Conservation (phyloP, 2,888 invertebrate species). For the Spicauda simplicius region DNA sequence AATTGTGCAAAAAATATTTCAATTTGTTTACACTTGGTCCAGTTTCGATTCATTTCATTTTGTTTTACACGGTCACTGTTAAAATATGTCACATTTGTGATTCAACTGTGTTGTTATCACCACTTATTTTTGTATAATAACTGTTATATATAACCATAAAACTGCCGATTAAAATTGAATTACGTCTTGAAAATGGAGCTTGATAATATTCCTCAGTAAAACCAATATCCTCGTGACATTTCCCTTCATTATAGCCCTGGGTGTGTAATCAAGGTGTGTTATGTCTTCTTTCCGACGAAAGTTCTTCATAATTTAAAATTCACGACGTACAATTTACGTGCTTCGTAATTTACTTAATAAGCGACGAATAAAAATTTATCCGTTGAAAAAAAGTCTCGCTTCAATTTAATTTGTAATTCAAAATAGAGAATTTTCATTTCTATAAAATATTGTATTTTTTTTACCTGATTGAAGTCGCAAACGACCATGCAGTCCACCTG, state of each 20-base stretch:
- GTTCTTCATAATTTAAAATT: slow-evolving; percentile 26
- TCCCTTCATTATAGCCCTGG: slow-evolving; percentile 4
- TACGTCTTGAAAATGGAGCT: neutral
- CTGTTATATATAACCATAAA: neutral
- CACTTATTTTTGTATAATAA: too few relatives aligned
- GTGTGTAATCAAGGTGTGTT: slow-evolving; percentile 24
- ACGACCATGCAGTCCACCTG: too few relatives aligned
- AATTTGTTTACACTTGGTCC: too few relatives aligned
- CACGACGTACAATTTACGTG: slow-evolving; percentile 5
- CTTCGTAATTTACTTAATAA: slow-evolving; percentile 30
- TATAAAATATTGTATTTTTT: too few relatives aligned
- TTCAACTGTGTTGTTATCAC: too few relatives aligned
- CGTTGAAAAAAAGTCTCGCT: neutral
- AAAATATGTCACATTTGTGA: too few relatives aligned
- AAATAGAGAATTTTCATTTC: too few relatives aligned
- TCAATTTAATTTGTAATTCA: too few relatives aligned
- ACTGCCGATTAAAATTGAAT: slow-evolving; percentile 9
- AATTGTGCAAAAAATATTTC: too few relatives aligned
- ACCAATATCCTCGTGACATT: slow-evolving; percentile 17
- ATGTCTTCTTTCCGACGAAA: slow-evolving; percentile 32
- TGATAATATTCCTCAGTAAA: slow-evolving; percentile 4
- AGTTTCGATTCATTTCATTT: too few relatives aligned
- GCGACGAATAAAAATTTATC: neutral
- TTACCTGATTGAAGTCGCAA: too few relatives aligned
- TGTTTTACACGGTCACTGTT: too few relatives aligned